These are phyloP conservation scores for Halesus radiatus DNA, from an alignment of 1,140 invertebrate genomes.

Conservation along the genomic window DNA sequence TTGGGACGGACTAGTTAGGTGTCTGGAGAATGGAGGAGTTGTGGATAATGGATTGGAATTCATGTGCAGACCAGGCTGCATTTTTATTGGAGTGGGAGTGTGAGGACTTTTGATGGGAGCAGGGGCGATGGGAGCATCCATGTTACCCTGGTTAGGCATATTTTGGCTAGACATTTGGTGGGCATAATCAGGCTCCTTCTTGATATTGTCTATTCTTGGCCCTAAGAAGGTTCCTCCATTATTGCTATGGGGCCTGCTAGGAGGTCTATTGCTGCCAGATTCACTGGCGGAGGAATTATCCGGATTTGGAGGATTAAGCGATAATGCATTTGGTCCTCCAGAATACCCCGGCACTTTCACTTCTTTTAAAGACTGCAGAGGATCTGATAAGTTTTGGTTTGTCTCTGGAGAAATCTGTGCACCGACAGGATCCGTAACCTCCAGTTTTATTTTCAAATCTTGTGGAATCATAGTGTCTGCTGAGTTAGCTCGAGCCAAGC, in stretches of 20 bases:
- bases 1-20: conserved; percentile 67
- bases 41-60: conserved; percentile 66
- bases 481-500: conserved; percentile 61
- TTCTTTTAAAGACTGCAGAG: conserved; percentile 83
- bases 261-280: conserved; percentile 65
- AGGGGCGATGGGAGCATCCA: conserved; percentile 61
- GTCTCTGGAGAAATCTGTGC: conserved; percentile 63
- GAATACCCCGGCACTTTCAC: conserved; percentile 85
- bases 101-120: conserved; percentile 68
- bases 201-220: conserved; percentile 78
- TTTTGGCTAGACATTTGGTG: conserved; percentile 66
- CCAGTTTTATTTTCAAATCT: conserved; percentile 86
- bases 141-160: conserved; percentile 63
- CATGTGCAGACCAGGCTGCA: conserved; percentile 60
- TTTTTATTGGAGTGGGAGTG: conserved; percentile 68
- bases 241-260: conserved; percentile 66
- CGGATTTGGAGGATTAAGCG: conserved; percentile 39
- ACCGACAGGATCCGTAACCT: conserved; percentile 70
- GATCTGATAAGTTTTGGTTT: conserved; percentile 75
- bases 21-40: conserved; percentile 68
- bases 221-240: conserved; percentile 68
- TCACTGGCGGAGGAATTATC: conserved; percentile 62
- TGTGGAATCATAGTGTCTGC: conserved; percentile 76
- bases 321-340: conserved; percentile 51
- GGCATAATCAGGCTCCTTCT: conserved; percentile 79